Base-by-base conservation (phyloP, 2,888 invertebrate genomes). In the Antheraea assamensis region DNA sequence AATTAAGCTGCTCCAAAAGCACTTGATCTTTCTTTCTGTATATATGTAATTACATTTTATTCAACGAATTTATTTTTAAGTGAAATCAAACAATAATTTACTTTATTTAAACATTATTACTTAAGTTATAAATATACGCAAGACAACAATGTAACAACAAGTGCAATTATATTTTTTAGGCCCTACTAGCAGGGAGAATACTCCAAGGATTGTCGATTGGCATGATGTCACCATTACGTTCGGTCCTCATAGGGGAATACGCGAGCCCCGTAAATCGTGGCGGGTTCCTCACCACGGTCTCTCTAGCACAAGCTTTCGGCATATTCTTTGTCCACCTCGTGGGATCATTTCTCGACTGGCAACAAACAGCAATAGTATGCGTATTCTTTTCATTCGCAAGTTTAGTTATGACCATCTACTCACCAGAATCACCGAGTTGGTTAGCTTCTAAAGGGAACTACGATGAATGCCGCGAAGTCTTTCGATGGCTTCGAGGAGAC, bases 401-500 rank as follows among this genome's bases (percentile, higher is more conserved):
- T 52, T 84, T 96, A 15, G 75, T 87, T 19, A 88, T 91, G 85
- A 87, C 87, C 0, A 74, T 90, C 7, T 88, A 83, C 75, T 85
- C 88, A 0, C 96, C 96, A 0, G 97, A 97, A 86, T 95, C 96
- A 5, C 96, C 96, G 0, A 91, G 92, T 73, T 97, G 96, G 96
- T 83, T 96, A 42, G 91, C 95, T 0, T 88, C 95, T 4, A 95
- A 93, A 77, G 94, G 93, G 15, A 88, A 88, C 13, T 86, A 91
- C 1, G 90, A 91, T 0, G 92, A 95, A 71, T 96, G 96, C 0
- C 90, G 94, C 72, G 81, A 88, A 31, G 91, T 95, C 0, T 95
- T 96, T 70, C 88, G 91, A 68, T 95, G 95, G 91, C 90, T 95
- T 68, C 87, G 96, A 77, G 96, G 96, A n/a, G 86, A 89, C 17